Percentiles rank a stretch among this genome's conserved stretches.
Evolutionary conservation across 2,797 vertebrate genomes (phyloP).

Genomic region (Anabas testudineus): DNA sequence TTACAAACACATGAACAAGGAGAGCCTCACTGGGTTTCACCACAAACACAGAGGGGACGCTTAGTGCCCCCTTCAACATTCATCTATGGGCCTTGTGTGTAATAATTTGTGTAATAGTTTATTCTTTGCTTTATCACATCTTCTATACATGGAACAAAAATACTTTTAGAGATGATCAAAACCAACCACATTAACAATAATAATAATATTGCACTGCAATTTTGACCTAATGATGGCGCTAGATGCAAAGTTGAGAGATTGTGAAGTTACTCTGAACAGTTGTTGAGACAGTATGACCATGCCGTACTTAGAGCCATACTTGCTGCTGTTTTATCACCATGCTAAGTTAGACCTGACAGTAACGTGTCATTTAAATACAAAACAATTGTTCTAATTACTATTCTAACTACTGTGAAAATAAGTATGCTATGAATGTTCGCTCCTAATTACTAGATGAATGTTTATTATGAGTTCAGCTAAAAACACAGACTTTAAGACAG

Average conservation of each 20-base stretch:
- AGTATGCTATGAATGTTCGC: constrained; percentile 3
- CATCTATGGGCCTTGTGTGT: background rate
- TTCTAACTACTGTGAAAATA: constrained; percentile 27
- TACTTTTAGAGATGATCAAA: background rate
- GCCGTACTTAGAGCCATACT: no score
- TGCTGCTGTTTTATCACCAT: no score
- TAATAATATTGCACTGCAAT: no score
- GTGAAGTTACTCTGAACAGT: no score
- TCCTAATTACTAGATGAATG: constrained; percentile 40
- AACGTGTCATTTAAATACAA: background rate
- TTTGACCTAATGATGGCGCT: no score
- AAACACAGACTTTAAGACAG: constrained; percentile 43
- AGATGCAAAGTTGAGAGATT: no score
- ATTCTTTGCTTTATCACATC: background rate
- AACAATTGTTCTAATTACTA: constrained; percentile 32
- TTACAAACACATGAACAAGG: constrained; percentile 59
- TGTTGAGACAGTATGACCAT: no score
- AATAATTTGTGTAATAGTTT: background rate
- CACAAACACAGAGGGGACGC: constrained; percentile 1
- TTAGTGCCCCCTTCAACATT: background rate
- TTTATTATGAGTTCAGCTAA: constrained; percentile 31
- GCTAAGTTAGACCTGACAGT: no score
- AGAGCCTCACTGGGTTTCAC: constrained; percentile 10
- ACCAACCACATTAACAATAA: no score
- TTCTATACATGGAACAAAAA: background rate